Conservation (phyloP, 2,113 vertebrate genomes). For the Crotophaga sulcirostris region DNA sequence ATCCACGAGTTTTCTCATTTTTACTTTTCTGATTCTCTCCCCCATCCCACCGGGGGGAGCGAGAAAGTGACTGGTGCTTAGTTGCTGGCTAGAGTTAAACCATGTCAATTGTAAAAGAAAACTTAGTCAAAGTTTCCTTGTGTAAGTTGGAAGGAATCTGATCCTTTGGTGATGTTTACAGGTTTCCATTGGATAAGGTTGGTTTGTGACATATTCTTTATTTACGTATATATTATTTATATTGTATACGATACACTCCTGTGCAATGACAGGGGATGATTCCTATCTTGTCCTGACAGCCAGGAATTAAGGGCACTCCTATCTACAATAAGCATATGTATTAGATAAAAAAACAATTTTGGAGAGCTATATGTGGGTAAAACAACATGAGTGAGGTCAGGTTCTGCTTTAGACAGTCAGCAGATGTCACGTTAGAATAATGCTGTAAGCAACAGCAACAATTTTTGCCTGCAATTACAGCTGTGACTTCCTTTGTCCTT, state of each 20-base stretch:
- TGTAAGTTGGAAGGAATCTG: background rate
- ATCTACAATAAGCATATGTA: background rate
- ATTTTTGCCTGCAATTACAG: background rate
- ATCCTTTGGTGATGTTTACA: background rate
- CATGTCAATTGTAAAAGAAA: background rate
- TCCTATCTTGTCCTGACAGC: background rate
- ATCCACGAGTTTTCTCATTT: too few species aligned
- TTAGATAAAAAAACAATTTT: background rate
- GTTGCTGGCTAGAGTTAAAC: too few species aligned
- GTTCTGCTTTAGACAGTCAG: background rate
- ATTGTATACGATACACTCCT: background rate
- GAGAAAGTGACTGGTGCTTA: too few species aligned
- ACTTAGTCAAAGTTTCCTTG: background rate
- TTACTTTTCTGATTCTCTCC: too few species aligned
- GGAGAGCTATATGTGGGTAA: background rate
- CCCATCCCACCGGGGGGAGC: too few species aligned
- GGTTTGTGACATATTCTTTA: background rate
- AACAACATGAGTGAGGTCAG: background rate
- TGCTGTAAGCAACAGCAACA: background rate
- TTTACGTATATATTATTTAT: background rate
- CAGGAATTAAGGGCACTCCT: background rate
- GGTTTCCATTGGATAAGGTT: background rate
- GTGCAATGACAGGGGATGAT: background rate
- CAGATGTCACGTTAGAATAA: background rate
- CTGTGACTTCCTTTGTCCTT: background rate